Evolutionary conservation across 2,888 invertebrate genomes (phyloP), one percentile per base, ranked within the genome.

Genomic region (Venusia cambrica): DNA sequence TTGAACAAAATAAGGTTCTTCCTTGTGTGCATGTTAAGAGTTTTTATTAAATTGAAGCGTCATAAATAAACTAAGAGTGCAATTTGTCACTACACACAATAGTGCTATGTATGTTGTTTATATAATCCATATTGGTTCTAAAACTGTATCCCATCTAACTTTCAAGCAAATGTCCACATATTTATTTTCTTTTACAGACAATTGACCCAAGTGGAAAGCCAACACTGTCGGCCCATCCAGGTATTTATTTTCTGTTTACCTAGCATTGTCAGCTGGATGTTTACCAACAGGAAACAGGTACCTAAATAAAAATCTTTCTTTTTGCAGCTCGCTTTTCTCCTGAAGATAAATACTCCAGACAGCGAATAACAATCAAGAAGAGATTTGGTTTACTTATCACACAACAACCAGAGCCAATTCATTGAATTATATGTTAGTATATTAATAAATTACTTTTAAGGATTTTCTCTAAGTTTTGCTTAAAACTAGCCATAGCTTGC

Each of bases 281-380:
- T n/a, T n/a, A n/a, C n/a, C n/a, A n/a, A n/a, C n/a, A n/a, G n/a
- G n/a, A n/a, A n/a, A n/a, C n/a, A n/a, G n/a, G 4, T 20, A 12
- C 20, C 4, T 5, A 18, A 16, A 8, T 5, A 18, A 4, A 17
- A 5, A 6, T 15, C 14, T 18, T 4, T 14, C 10, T 16, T 6
- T 29, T 45, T 38, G 17, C 77, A 93, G 97, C 98, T 38, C 92
- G 97, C 22, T 98, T 98, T 74, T 97, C 98, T 1, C 97, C 98
- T 0, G 97, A 97, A 75, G 98, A 98, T 73, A 95, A 96, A 73
- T 97, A 94, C 75, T 97, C 97, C 1, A 90, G 94, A 47, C 94
- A 98, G 57, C 89, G 98, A 56, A 92, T 98, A 45, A 93, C 91
- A 4, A 92, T 97, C 44, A 98, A 98, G 85, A 94, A 94, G 69